Conservation (phyloP, 30 jellyfish, hydroid and myxozoan species). For the Haliclystus octoradiatus region DNA sequence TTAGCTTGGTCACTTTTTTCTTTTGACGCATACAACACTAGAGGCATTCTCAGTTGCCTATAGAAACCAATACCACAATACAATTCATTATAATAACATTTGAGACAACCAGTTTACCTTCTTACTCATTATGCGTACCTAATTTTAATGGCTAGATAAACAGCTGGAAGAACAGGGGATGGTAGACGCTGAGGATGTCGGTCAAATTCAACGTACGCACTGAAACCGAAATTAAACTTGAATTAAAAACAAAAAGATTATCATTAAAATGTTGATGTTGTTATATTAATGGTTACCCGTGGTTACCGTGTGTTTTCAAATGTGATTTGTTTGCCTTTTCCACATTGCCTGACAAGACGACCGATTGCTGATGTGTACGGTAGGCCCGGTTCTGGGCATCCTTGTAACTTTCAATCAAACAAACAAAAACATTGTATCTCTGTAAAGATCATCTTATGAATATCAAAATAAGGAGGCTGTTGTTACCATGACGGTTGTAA, state of each 20-base stretch:
- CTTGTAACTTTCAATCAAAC: constrained; percentile 41
- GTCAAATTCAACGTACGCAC: constrained; percentile 88
- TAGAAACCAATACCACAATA: background rate
- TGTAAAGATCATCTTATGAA: no score
- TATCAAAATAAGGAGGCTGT: no score
- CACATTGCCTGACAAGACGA: constrained; percentile 64
- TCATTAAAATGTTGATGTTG: no score
- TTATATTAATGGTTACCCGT: no score
- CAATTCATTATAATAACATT: background rate
- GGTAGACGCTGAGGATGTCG: constrained; percentile 13
- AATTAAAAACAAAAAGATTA: no score
- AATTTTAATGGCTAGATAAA: constrained; percentile 80
- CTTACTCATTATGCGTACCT: constrained; percentile 29
- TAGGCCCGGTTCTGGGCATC: constrained; percentile 73
- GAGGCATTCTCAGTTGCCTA: constrained; percentile 69
- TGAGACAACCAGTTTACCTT: background rate
- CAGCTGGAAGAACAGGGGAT: constrained; percentile 65
- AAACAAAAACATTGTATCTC: no score
- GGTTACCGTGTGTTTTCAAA: constrained; percentile 85
- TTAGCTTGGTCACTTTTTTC: constrained; percentile 38
- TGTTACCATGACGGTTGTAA: constrained; percentile 80
- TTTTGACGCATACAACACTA: constrained; percentile 51
- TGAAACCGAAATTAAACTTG: background rate
- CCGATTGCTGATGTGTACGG: constrained; percentile 59
- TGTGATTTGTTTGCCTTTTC: constrained; percentile 61